Percentiles rank a stretch among this genome's conserved stretches.
Conservation (phyloP, 2,797 vertebrate species). For the Gastrophryne carolinensis region DNA sequence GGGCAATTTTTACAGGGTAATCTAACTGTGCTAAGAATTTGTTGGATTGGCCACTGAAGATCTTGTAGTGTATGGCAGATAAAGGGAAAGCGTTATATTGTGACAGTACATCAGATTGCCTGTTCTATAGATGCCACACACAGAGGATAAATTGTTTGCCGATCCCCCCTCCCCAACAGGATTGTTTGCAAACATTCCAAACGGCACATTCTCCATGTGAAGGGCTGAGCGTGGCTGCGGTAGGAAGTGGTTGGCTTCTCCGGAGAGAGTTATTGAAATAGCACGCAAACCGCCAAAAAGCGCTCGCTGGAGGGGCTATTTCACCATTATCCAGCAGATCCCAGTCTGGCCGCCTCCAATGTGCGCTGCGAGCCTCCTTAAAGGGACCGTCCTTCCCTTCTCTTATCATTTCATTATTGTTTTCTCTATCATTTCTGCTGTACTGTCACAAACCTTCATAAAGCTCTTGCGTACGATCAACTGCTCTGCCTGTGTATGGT, state of each 20-base stretch:
- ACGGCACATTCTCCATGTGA: constrained; percentile 27
- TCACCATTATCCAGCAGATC: background rate
- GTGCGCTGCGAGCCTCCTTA: background rate
- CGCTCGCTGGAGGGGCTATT: background rate
- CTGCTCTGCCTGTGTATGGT: too few species aligned
- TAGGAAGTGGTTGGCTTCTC: constrained; percentile 22
- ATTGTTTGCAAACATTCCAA: constrained; percentile 13
- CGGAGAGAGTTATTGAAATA: background rate
- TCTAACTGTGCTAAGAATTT: too few species aligned
- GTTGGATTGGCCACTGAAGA: too few species aligned
- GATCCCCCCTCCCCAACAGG: background rate
- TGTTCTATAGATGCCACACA: too few species aligned
- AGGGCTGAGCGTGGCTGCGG: constrained; percentile 15
- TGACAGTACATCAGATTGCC: too few species aligned
- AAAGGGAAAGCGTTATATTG: too few species aligned
- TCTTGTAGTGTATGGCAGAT: too few species aligned
- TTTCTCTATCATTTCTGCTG: too few species aligned
- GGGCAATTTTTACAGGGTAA: too few species aligned
- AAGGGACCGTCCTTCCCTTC: background rate
- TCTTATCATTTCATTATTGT: too few species aligned
- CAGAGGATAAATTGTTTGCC: background rate
- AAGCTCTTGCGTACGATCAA: too few species aligned
- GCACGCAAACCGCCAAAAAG: background rate
- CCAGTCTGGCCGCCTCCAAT: background rate
- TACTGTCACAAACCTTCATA: too few species aligned